These are phyloP conservation scores for Phyllotis vaccarum DNA, from an alignment of 2,797 vertebrate genomes.

Conservation along the genomic window DNA sequence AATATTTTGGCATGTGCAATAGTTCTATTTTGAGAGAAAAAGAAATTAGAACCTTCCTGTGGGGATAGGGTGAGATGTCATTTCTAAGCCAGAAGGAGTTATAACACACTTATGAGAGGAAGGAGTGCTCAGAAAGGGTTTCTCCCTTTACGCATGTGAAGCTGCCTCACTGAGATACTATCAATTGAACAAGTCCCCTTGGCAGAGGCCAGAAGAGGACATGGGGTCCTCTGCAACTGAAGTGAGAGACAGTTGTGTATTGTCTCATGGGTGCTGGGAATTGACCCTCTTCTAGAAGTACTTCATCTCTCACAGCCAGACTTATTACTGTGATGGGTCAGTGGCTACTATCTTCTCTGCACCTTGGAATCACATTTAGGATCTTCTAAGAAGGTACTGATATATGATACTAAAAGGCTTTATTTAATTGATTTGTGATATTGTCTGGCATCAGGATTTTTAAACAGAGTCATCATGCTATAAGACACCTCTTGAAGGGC, in stretches of 20 bases:
- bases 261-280: background rate
- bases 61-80: background rate
- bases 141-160: background rate
- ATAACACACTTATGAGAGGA: background rate
- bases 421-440: constrained; percentile 21
- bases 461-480: background rate
- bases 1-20: background rate
- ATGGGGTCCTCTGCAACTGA: background rate
- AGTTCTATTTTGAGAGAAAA: background rate
- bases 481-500: background rate
- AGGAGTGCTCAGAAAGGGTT: background rate
- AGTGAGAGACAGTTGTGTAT: background rate
- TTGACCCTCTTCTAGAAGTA: background rate
- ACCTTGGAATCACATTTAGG: background rate
- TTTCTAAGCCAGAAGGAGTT: background rate
- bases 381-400: background rate
- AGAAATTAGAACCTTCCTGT: background rate
- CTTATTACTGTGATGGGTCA: background rate
- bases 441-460: background rate
- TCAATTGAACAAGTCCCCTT: background rate
- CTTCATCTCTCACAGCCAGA: background rate
- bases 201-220: background rate
- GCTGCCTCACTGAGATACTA: background rate
- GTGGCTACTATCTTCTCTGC: background rate
- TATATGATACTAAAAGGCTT: background rate